Conservation (phyloP, 64 coral and sea anemone genomes). For the Hydrozoanthus tunicans region DNA sequence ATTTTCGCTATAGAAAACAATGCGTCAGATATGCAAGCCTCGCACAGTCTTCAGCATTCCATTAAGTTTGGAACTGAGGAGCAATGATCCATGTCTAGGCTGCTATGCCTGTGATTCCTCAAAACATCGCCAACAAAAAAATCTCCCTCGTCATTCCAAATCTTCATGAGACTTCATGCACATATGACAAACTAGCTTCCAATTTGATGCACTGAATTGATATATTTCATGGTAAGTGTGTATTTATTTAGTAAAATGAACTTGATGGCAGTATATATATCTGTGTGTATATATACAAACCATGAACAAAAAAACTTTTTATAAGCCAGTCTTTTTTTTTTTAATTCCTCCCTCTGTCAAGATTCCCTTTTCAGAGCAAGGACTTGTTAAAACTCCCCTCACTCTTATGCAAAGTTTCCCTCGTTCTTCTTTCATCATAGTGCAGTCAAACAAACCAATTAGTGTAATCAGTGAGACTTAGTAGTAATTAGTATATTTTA, state of each 20-base stretch:
- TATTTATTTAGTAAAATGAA: not conserved
- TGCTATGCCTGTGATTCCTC: slow-evolving; percentile 45
- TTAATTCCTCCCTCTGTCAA: too few species aligned
- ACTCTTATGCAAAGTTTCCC: too few species aligned
- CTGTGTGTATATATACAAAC: not conserved
- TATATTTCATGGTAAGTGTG: slow-evolving; percentile 30
- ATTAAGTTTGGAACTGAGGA: slow-evolving; percentile 7
- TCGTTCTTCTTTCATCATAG: too few species aligned
- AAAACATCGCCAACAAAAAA: slow-evolving; percentile 33
- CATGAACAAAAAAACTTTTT: too few species aligned
- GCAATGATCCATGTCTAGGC: slow-evolving; percentile 13
- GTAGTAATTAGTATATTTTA: too few species aligned
- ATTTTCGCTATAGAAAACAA: not conserved
- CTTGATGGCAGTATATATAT: not conserved
- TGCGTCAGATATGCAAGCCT: not conserved
- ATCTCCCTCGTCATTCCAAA: slow-evolving; percentile 55
- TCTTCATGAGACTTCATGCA: slow-evolving; percentile 42
- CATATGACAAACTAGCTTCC: slow-evolving; percentile 45
- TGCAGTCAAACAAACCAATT: too few species aligned
- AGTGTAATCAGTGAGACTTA: too few species aligned
- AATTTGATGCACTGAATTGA: slow-evolving; percentile 33
- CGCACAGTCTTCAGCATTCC: slow-evolving; percentile 4
- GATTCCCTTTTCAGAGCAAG: too few species aligned
- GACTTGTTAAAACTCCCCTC: too few species aligned
- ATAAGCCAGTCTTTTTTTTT: too few species aligned